Evolutionary conservation across 2,888 invertebrate genomes (phyloP), one percentile per base, ranked within the genome.

Genomic region (Euproctis similis): DNA sequence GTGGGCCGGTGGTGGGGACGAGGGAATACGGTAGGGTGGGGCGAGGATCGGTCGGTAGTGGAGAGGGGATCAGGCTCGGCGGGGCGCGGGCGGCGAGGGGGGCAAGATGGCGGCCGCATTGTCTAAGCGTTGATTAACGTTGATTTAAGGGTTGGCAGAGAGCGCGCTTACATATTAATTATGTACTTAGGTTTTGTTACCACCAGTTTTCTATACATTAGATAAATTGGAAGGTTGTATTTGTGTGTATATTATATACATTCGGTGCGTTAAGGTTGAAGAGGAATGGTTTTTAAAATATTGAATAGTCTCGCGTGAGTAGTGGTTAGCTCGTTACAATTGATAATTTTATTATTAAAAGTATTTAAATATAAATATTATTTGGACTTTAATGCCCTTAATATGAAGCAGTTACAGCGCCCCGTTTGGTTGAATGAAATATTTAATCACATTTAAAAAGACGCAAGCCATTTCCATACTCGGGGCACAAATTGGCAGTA

Each of bases 61-160:
- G 39, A 34, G 46, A n/a, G n/a, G n/a, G 43, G 24, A 2, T 6
- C 10, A 21, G 32, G 21, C 45, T n/a, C 38, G 43, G 51, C 53
- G 49, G 47, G 43, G 8, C 12, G 14, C 27, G 23, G 44, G 36
- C 42, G 51, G 53, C 48, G 47, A 42, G 56, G 53, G 46, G 39
- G 42, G 54, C 78, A 80, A 76, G 64, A 80, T 80, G 80, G 80
- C 80, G 63, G 71, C 65, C 68, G 67, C 62, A 73, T 78, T 80
- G 81, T 78, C 80, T 81, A 70, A 75, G 64, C 64, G 65, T 71
- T 78, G 80, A 78, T 81, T 78, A 80, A 68, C 66, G 75, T 67
- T 59, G 70, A 71, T 73, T 72, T 68, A 67, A 69, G 74, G 72
- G 71, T 64, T 60, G 66, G 54, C 63, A 53, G 46, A n/a, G n/a